A percentile compares a stretch with the other conserved stretches of the same genome.
Evolutionary conservation across 2,888 invertebrate species (phyloP).

Genomic region (Hedya salicella): DNA sequence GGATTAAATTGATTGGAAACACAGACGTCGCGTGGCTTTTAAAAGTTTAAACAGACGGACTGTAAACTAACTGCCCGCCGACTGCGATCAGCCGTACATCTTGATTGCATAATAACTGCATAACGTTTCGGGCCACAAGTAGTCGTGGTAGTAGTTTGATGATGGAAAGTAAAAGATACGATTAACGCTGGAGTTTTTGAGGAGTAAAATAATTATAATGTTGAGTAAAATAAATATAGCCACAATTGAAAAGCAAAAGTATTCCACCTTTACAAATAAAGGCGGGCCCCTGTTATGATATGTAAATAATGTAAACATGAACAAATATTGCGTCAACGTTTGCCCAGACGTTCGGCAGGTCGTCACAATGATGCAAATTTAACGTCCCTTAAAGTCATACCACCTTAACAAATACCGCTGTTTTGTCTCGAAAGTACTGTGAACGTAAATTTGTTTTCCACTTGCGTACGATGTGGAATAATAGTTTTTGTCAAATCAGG

Average conservation of each 20-base stretch:
- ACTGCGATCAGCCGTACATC: too few species aligned
- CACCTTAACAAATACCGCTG: slow-evolving; percentile 21
- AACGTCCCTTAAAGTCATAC: slow-evolving; percentile 1
- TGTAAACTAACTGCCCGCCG: too few species aligned
- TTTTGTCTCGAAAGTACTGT: background rate
- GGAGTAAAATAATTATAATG: too few species aligned
- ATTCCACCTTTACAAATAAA: slow-evolving; percentile 8
- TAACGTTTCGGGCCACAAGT: too few species aligned
- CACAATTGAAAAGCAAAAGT: slow-evolving; percentile 2
- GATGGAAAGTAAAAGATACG: too few species aligned
- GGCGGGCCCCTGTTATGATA: background rate
- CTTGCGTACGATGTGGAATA: background rate
- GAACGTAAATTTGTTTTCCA: slow-evolving; percentile 2
- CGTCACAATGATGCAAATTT: slow-evolving; percentile 6
- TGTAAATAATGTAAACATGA: slow-evolving; percentile 5
- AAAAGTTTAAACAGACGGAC: too few species aligned
- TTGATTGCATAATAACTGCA: too few species aligned
- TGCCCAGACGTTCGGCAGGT: slow-evolving; percentile 8
- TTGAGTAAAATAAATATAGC: too few species aligned
- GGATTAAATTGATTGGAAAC: too few species aligned
- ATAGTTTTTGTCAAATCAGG: background rate
- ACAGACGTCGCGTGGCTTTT: too few species aligned
- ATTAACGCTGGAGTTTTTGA: too few species aligned
- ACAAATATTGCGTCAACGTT: slow-evolving; percentile 29
- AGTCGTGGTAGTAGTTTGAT: too few species aligned